Conservation (phyloP, 2,113 vertebrate genomes). For the Coptodon rendalli region DNA sequence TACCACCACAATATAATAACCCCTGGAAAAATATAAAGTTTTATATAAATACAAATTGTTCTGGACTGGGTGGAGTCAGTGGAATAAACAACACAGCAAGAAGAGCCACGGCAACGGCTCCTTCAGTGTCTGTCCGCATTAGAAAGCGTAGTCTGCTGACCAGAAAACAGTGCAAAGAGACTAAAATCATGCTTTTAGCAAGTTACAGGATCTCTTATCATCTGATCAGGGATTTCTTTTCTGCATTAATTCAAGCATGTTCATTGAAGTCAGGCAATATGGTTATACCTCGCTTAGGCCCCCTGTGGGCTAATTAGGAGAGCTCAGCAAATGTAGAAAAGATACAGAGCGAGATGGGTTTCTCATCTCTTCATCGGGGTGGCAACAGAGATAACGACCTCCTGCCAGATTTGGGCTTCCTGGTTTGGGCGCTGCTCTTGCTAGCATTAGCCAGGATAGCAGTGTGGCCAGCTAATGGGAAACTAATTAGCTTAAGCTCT, state of each 20-base stretch:
- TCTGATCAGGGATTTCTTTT: background rate
- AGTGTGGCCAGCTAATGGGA: conserved; percentile 54
- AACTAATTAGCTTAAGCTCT: conserved; percentile 64
- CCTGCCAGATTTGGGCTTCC: conserved; percentile 38
- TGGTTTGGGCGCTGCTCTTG: conserved; percentile 15
- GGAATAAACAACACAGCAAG: background rate
- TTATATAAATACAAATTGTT: background rate
- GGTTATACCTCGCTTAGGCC: conserved; percentile 18
- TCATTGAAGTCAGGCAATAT: background rate
- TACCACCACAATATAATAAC: conserved; percentile 96
- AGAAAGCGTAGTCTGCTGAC: background rate
- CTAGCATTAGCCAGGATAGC: conserved; percentile 46
- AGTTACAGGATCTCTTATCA: background rate
- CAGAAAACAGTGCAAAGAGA: background rate
- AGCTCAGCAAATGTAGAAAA: background rate
- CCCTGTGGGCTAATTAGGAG: conserved; percentile 39
- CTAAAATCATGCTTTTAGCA: background rate
- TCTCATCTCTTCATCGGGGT: conserved; percentile 41
- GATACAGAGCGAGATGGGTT: conserved; percentile 47
- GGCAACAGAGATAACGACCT: conserved; percentile 43
- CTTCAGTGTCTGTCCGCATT: background rate
- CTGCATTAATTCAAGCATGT: background rate
- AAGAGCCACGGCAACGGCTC: background rate
- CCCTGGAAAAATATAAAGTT: conserved; percentile 68
- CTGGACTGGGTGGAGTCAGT: background rate